Evolutionary conservation across 2,888 invertebrate genomes (phyloP).

Genomic region (Sceliomorpha sp.): DNA sequence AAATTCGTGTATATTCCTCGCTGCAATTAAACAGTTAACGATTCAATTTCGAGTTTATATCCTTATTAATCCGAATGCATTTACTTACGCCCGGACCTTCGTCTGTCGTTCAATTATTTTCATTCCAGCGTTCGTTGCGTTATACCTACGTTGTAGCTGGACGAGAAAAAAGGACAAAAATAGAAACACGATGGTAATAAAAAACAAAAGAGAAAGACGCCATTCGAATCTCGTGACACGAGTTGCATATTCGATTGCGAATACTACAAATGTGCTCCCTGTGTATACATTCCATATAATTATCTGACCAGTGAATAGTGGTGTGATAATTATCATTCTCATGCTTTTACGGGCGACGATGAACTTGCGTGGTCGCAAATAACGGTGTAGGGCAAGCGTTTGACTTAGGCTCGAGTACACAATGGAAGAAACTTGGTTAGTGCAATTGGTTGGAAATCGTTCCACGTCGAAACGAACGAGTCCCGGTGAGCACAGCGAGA

Average conservation of each 20-base stretch:
- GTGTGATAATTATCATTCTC: conserved; percentile 8
- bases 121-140: conserved; percentile 2
- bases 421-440: conserved; percentile 10
- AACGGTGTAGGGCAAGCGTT: background rate
- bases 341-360: too few species aligned
- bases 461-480: conserved; percentile 4
- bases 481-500: conserved; percentile 4
- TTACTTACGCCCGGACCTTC: background rate
- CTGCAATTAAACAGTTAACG: too few species aligned
- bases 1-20: too few species aligned
- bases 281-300: background rate
- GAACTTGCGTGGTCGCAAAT: conserved; percentile 8
- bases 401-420: conserved; percentile 1
- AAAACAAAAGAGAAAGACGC: background rate
- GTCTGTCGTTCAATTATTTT: background rate
- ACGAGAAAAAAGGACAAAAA: too few species aligned
- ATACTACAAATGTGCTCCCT: background rate
- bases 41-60: conserved; percentile 1
- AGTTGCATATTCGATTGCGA: background rate
- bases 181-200: too few species aligned
- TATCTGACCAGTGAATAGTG: conserved; percentile 1
- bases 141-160: too few species aligned
- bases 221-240: conserved; percentile 1
- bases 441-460: conserved; percentile 7
- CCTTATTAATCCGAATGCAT: background rate